Base-by-base conservation (phyloP, 1,140 invertebrate species). In the Neoseiulus cucumeris region DNA sequence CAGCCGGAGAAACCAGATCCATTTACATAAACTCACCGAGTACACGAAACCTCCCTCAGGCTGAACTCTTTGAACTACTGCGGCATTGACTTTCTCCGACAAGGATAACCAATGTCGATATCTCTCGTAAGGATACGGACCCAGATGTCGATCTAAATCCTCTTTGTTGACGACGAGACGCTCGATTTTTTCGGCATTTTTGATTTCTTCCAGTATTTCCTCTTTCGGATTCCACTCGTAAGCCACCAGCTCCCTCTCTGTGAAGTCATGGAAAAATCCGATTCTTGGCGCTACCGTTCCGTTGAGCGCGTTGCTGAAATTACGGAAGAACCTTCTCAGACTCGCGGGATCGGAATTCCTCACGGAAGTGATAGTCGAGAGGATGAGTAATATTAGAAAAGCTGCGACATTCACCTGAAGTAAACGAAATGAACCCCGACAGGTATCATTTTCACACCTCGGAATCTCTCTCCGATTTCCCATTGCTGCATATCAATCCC, bases 401-500 rank as follows among this genome's bases (percentile, higher is more conserved):
- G 14, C 25, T 59, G 14, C 5, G 14, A 1, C 9, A 70, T 70
- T 0, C 69, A 69, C 69, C 89, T 92, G 74, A 88, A 95, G 77
- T 91, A 89, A 7, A 98, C 79, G 74, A 87, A 98, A 78, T 98
- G 95, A 65, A 96, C 76, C 20, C 95, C 95, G 17, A 91, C 89
- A 1, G 94, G 94, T 69, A 98, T 97, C 91, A 98, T 95, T 82
- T 98, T 98, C 42, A 98, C 82, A 17, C 94, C 95, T 68, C 85
- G 83, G 75, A 98, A 98, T 74, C 87, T 87, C 67, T 87, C 83
- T 5, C 85, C 91, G n/a, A 87, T 87, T 68, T 84, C 86, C 87
- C 92, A 97, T 9, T 85, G 85, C 75, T 91, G 88, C 74, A 94
- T 83, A 76, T 98, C 94, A 70, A 98, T 91, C n/a, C 94, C 93